Evolutionary conservation across 1,140 invertebrate species (phyloP), one percentile per base, ranked within the genome.

Genomic region (Notospermus geniculatus): DNA sequence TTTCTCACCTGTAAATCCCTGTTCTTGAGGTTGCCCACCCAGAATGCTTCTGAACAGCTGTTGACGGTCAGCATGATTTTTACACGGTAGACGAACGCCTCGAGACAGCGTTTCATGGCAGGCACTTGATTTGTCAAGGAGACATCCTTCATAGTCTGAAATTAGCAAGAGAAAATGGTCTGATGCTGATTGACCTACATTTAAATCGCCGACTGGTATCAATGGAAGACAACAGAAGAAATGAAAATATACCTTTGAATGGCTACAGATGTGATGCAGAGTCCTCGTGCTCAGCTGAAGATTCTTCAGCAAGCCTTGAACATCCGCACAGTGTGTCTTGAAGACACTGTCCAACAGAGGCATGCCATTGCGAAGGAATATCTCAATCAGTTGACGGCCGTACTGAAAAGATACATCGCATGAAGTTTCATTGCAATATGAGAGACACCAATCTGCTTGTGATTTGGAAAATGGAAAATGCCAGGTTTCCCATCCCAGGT

Each of bases 11-110:
- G 85, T 50, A 95, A 83, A 78, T 93, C 87, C 78, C 88, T 89
- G 79, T 95, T 93, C 69, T 90, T 88, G 56, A 95, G 85, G 83
- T 90, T 92, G 1, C 91, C 92, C 83, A 93, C 87, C 86, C 89
- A 91, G 79, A 95, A 93, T 2, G 89, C 91, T 54, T 87, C 85
- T 7, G 86, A 84, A 71, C 91, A 92, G 66, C 91, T 89, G 76
- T 94, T 92, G 0, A 88, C 84, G 0, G 88, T 88, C 57, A 95
- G 79, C 75, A 91, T 86, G 23, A 87, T 90, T 79, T 94, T 93
- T 0, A 95, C 90, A 54, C 88, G 85, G 69, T 88, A 92, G 25
- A 95, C 81, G 50, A 95, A 85, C 23, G 86, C 86, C 81, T 95
- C 92, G 13, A 92, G 79, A 11, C 86, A 84, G 71, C 88, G 85